Conservation (phyloP, 2,797 vertebrate genomes). For the Alauda arvensis region DNA sequence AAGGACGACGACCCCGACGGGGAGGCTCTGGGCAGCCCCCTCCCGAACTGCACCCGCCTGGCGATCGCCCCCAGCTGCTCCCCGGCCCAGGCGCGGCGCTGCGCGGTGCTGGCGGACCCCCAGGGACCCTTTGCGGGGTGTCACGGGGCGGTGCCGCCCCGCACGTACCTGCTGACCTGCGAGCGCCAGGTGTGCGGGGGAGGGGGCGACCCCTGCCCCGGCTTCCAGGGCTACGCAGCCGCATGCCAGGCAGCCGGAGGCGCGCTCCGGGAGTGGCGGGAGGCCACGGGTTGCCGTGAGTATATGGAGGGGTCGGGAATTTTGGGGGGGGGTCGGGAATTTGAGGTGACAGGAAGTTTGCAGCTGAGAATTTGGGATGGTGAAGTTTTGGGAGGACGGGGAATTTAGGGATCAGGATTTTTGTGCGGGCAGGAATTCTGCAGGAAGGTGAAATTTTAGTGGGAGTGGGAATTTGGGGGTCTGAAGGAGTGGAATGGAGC, state of each 20-base stretch:
- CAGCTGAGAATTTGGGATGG: background rate
- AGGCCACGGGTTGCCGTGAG: background rate
- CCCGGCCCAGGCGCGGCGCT: background rate
- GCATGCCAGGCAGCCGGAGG: background rate
- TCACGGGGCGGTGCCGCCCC: background rate
- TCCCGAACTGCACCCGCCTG: background rate
- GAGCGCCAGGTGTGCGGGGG: background rate
- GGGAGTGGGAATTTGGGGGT: background rate
- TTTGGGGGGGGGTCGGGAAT: background rate
- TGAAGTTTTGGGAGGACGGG: background rate
- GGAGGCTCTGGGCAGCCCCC: background rate
- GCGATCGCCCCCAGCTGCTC: rapidly evolving
- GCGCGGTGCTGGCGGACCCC: background rate
- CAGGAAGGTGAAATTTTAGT: background rate
- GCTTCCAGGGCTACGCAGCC: background rate
- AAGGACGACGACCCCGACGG: background rate
- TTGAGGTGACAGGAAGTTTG: background rate
- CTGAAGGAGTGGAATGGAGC: background rate
- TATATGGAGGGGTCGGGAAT: background rate
- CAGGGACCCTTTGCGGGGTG: background rate
- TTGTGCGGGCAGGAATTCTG: background rate
- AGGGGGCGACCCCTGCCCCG: background rate
- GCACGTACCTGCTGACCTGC: background rate
- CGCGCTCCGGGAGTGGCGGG: background rate
- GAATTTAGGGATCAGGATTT: background rate